Evolutionary conservation across 2,113 vertebrate genomes (phyloP), one percentile per base, ranked within the genome.

Genomic region (Peromyscus polionotus): DNA sequence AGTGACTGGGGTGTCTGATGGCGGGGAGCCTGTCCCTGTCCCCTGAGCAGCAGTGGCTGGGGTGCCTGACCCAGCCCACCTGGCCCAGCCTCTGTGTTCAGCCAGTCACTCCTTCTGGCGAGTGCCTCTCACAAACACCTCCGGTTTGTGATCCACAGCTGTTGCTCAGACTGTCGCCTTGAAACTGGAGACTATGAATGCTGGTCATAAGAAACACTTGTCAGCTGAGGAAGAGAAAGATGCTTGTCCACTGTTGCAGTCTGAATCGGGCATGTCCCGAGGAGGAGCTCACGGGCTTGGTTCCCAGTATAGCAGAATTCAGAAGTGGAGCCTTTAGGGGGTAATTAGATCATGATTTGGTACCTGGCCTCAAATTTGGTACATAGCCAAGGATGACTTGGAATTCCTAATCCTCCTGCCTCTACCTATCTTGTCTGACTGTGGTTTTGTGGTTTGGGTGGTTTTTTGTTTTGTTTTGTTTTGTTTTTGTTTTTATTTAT

Each of bases 161-260:
- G 83, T 76, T 54, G 36, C 54, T 88, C 76, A 88, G 26, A 92
- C 63, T 83, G 67, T 54, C 7, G 4, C 13, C 81, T 81, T 79
- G 70, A 73, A 88, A 92, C 63, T 80, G 6, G 92, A 90, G 54
- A 75, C 45, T 42, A 48, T 22, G 26, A 42, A 86, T 75, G 6
- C 28, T 80, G 31, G 70, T 68, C 65, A 39, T 36, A 48, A 85
- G 63, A 89, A 96, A 91, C 88, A 95, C 70, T 72, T 84, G 94
- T 48, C 59, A 59, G 48, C 5, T 4, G 39, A n/a, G 26, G 11
- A 77, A 24, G 24, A 39, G 13, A 73, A 83, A 57, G 48, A 67
- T 17, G 22, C 31, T 54, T 89, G 54, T 57, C 36, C 79, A n/a
- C 51, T 33, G 87, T 20, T 88, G 51, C 17, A 13, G 51, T 89